phyloP scores from a whole-genome alignment of 2,888 invertebrate species.

The Heteromurus nitidus region DNA sequence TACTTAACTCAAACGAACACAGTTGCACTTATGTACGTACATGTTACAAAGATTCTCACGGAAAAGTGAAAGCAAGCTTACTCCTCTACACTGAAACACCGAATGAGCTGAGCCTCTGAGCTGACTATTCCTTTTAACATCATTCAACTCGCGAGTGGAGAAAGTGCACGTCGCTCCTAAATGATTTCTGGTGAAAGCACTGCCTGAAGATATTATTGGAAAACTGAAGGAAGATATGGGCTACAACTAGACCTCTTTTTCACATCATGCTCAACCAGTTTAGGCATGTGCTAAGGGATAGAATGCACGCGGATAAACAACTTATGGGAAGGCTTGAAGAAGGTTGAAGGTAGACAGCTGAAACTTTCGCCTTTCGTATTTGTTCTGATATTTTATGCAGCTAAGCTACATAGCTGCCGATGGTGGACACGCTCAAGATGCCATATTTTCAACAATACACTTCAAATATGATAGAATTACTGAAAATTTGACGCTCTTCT shows the following conservation, averaged over 20 bases:
- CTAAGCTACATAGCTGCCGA: no score
- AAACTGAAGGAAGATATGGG: background rate
- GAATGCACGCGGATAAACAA: background rate
- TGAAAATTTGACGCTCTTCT: no score
- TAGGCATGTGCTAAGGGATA: background rate
- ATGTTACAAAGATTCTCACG: no score
- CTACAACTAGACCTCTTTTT: background rate
- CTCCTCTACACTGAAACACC: constrained; percentile 20
- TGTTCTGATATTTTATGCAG: no score
- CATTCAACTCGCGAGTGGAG: constrained; percentile 39
- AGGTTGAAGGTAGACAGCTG: no score
- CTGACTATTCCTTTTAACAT: constrained; percentile 49
- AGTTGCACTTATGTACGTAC: no score
- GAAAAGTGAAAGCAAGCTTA: background rate
- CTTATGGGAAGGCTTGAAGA: background rate
- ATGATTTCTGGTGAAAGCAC: constrained; percentile 47
- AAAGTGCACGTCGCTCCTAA: constrained; percentile 40
- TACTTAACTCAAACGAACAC: no score
- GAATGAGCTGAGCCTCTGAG: constrained; percentile 31
- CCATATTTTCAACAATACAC: no score
- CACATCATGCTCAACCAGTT: no score
- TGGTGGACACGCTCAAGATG: no score
- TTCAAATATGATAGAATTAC: no score
- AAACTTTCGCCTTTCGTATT: no score
- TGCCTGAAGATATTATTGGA: constrained; percentile 20